Conservation (phyloP, 1,140 invertebrate genomes). For the Cydia pomonella region DNA sequence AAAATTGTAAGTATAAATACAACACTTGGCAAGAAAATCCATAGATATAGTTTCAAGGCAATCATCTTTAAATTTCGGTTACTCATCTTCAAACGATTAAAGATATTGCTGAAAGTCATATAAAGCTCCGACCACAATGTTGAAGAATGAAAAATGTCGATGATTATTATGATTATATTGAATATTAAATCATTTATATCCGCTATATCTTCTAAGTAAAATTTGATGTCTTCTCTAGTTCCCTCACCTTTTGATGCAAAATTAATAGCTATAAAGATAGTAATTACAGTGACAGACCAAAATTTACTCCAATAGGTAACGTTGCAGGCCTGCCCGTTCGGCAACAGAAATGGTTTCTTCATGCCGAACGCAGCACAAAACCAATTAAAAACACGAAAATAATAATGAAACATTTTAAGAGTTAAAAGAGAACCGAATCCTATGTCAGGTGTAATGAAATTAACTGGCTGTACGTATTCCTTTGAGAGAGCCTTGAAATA, state of each 20-base stretch:
- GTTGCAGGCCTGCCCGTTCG: conserved; percentile 3
- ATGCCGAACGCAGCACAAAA: conserved; percentile 53
- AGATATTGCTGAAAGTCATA: conserved; percentile 43
- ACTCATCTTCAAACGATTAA: conserved; percentile 46
- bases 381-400: conserved; percentile 52
- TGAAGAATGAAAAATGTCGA: conserved; percentile 44
- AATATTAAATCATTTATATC: conserved; percentile 52
- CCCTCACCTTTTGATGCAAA: conserved; percentile 32
- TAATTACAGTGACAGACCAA: conserved; percentile 42
- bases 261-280: conserved; percentile 32
- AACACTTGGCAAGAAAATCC: conserved; percentile 41
- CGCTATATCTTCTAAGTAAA: conserved; percentile 33
- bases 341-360: conserved; percentile 45
- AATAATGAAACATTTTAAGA: conserved; percentile 55
- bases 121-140: conserved; percentile 44
- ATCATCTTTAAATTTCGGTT: conserved; percentile 47
- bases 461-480: too few relatives aligned
- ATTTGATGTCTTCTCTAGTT: not conserved
- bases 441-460: too few relatives aligned
- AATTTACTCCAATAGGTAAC: conserved; percentile 36
- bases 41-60: conserved; percentile 50
- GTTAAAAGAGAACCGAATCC: not conserved
- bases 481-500: not conserved
- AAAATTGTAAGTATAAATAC: conserved; percentile 45
- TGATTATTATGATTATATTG: conserved; percentile 49